These are phyloP conservation scores for Dunckerocampus dactyliophorus DNA, from an alignment of 2,113 vertebrate genomes.

Conservation along the genomic window DNA sequence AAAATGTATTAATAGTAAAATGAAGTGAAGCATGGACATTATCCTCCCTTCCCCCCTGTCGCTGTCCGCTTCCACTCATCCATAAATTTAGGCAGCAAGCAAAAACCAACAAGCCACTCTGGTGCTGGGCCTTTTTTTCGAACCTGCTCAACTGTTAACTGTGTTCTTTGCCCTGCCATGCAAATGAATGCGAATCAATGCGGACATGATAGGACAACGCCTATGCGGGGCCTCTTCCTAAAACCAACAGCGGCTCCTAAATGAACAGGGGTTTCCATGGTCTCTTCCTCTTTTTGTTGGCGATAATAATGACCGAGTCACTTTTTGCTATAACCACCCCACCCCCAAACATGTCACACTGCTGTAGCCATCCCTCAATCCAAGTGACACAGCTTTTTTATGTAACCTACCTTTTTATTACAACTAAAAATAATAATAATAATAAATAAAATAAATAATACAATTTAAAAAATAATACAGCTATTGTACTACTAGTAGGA, in stretches of 20 bases:
- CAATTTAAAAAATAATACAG: background rate
- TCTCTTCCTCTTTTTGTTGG: conserved; percentile 65
- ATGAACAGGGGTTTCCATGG: conserved; percentile 58
- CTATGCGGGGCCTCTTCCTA: conserved; percentile 64
- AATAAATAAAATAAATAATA: background rate
- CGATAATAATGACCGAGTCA: conserved; percentile 53
- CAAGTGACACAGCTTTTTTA: conserved; percentile 28
- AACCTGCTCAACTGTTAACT: conserved; percentile 78
- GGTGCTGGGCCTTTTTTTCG: conserved; percentile 77
- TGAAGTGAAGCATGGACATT: conserved; percentile 14
- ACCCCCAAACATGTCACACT: conserved; percentile 14
- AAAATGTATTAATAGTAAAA: conserved; percentile 1
- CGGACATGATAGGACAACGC: conserved; percentile 63
- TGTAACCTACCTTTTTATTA: background rate
- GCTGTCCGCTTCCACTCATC: conserved; percentile 40
- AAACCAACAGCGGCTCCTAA: conserved; percentile 68
- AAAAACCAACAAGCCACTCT: conserved; percentile 71
- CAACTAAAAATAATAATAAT: background rate
- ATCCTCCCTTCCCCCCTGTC: conserved; percentile 25
- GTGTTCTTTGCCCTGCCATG: conserved; percentile 73
- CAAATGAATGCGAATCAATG: conserved; percentile 75
- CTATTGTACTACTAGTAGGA: background rate
- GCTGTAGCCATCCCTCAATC: conserved; percentile 20
- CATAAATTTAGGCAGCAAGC: conserved; percentile 72
- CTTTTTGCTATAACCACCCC: conserved; percentile 31